phyloP scores from a whole-genome alignment of 2,797 vertebrate species.

The Pteronotus mesoamericanus region DNA sequence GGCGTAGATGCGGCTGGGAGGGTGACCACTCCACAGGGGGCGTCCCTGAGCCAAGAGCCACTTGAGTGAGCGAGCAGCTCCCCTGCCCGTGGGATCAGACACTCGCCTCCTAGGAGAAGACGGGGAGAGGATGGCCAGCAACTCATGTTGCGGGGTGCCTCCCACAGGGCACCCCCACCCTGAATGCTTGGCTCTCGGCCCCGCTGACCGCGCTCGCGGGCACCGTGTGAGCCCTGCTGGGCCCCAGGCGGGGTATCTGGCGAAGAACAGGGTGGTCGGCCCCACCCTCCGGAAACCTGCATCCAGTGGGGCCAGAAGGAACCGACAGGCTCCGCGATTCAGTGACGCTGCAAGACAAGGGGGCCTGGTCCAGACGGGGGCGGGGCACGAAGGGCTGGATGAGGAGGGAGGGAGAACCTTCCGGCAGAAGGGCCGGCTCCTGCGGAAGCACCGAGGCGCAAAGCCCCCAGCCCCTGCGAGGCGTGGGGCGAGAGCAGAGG shows the following conservation, averaged over 20 bases:
- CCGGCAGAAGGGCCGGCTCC: not conserved
- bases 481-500: not conserved
- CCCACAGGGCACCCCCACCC: not conserved
- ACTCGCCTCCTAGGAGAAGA: not conserved
- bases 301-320: not conserved
- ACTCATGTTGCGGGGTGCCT: fast-evolving
- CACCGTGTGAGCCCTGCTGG: too few species aligned
- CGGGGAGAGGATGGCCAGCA: not conserved
- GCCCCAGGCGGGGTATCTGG: not conserved
- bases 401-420: not conserved
- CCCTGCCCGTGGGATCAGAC: not conserved
- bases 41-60: not conserved
- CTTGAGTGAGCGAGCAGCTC: not conserved
- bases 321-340: fast-evolving
- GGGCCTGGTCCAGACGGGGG: not conserved
- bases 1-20: fast-evolving
- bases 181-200: fast-evolving
- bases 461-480: not conserved
- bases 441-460: not conserved
- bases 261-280: not conserved
- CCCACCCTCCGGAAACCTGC: not conserved
- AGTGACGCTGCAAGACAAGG: not conserved
- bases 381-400: not conserved
- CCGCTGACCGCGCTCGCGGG: not conserved
- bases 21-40: not conserved